Conservation (phyloP, 2,797 vertebrate species). For the Tachyglossus aculeatus region DNA sequence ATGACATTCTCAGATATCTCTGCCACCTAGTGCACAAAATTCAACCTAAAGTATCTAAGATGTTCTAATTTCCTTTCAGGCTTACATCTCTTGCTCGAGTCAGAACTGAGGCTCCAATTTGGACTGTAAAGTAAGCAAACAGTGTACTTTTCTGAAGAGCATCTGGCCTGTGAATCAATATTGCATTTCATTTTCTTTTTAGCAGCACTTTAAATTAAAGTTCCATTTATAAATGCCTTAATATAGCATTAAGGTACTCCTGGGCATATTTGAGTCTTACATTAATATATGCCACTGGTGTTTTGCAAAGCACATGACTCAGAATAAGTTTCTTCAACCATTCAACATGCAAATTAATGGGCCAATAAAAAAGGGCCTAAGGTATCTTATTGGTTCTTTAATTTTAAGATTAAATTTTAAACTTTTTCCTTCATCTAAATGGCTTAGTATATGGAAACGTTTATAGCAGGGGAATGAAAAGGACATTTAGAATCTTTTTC, state of each 20-base stretch:
- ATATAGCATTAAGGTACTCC: conserved; percentile 28
- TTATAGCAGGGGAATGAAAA: neutral
- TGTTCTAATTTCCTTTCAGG: neutral
- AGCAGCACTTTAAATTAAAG: conserved; percentile 56
- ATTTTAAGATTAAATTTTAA: conserved; percentile 47
- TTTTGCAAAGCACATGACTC: conserved; percentile 27
- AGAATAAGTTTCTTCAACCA: conserved; percentile 37
- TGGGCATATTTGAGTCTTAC: conserved; percentile 38
- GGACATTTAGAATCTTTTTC: conserved; percentile 1
- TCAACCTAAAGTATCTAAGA: neutral
- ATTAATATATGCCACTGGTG: conserved; percentile 32
- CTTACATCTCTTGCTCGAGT: neutral
- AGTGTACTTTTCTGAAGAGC: conserved; percentile 26
- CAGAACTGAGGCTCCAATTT: conserved; percentile 10
- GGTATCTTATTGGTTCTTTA: conserved; percentile 42
- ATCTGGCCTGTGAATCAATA: conserved; percentile 36
- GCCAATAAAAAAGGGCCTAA: conserved; percentile 42
- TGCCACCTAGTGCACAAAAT: conserved; percentile 44
- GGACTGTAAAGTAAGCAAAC: conserved; percentile 33
- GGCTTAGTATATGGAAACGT: conserved; percentile 9
- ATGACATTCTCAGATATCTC: neutral
- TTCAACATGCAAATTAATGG: conserved; percentile 41
- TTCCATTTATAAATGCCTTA: conserved; percentile 45
- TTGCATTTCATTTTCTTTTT: conserved; percentile 40
- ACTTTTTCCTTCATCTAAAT: conserved; percentile 2